These are phyloP conservation scores for Trichopoda pennipes DNA, from an alignment of 2,888 invertebrate genomes.

Conservation along the genomic window DNA sequence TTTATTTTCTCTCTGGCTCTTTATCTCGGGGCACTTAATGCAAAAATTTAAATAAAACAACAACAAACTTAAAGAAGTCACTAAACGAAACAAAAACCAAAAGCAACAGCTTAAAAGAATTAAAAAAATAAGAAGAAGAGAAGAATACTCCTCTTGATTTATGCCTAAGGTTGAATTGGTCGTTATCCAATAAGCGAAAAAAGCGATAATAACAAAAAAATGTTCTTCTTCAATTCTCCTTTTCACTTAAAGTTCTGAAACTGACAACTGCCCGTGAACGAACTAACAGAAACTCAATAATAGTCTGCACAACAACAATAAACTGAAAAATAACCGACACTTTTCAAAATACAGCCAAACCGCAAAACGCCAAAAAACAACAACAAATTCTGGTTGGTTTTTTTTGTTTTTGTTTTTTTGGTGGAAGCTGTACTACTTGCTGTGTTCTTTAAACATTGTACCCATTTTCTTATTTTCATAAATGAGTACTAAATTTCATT, in stretches of 20 bases:
- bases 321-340: constrained; percentile 14
- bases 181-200: constrained; percentile 46
- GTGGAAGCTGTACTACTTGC: constrained; percentile 57
- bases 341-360: constrained; percentile 29
- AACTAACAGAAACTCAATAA: constrained; percentile 16
- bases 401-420: not conserved
- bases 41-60: constrained; percentile 34
- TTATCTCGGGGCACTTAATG: constrained; percentile 31
- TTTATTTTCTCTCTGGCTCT: not conserved
- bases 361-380: not conserved
- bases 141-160: constrained; percentile 45
- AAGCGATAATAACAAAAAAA: constrained; percentile 1
- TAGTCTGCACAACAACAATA: constrained; percentile 10
- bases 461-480: not conserved
- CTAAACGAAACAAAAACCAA: not conserved
- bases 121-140: constrained; percentile 5
- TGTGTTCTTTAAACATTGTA: not conserved
- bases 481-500: not conserved
- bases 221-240: constrained; percentile 38
- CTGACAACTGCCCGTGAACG: constrained; percentile 54
- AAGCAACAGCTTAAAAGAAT: not conserved
- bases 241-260: constrained; percentile 47
- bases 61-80: constrained; percentile 7
- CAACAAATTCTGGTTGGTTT: too few species aligned
- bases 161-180: constrained; percentile 43